Conservation (phyloP, 35 echinoderm and acorn worm genomes). For the Lytechinus variegatus region DNA sequence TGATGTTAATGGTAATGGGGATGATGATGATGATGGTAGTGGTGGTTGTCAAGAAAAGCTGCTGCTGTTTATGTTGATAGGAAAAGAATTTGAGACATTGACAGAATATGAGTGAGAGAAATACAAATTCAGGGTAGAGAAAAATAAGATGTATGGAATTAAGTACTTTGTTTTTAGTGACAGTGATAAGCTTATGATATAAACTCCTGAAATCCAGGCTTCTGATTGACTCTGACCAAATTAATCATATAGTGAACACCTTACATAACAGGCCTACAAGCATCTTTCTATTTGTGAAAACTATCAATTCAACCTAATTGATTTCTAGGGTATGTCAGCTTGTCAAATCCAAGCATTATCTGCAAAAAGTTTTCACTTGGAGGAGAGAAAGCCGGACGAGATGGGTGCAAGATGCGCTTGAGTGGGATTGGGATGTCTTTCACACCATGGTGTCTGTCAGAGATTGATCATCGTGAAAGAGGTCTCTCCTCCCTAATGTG, state of each 20-base stretch:
- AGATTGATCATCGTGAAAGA: neutral
- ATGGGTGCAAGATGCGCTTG: neutral
- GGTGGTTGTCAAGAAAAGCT: no score
- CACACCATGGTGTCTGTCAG: neutral
- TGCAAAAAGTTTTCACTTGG: neutral
- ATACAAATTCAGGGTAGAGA: neutral
- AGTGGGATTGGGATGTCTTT: neutral
- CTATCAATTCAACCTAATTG: neutral
- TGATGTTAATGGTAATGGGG: neutral
- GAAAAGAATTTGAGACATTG: no score
- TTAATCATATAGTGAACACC: neutral
- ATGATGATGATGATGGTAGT: neutral
- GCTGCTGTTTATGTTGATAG: no score
- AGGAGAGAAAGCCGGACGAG: neutral
- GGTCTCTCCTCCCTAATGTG: neutral
- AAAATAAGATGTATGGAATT: neutral
- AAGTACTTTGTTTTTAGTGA: no score
- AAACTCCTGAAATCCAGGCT: no score
- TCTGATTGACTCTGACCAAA: neutral
- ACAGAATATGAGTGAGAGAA: neutral
- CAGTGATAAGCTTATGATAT: no score
- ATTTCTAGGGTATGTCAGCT: neutral
- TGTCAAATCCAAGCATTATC: neutral
- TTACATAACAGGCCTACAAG: neutral
- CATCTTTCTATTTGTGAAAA: neutral